A percentile compares a stretch with the other conserved stretches of the same genome.
Conservation (phyloP, 92 coral and sea anemone genomes). For the Paragorgia papillata region DNA sequence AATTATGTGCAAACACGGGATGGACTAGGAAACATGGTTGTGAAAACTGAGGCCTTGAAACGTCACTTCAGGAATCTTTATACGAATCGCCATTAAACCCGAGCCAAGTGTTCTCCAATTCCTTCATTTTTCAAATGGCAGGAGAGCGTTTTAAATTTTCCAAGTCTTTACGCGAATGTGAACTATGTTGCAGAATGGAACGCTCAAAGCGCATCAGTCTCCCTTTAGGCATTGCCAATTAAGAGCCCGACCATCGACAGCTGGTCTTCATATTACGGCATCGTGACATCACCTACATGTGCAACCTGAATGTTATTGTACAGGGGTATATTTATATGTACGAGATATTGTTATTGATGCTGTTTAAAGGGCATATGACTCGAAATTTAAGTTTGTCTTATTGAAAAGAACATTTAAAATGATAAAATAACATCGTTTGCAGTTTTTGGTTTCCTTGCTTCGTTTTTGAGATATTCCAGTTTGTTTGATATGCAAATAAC, state of each 20-base stretch:
- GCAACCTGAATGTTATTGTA: too few relatives aligned
- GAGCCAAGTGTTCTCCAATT: conserved; percentile 50
- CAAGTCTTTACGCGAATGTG: conserved; percentile 48
- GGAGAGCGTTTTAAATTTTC: conserved; percentile 48
- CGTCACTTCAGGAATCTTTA: conserved; percentile 54
- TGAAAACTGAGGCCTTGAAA: conserved; percentile 47
- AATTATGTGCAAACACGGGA: conserved; percentile 56
- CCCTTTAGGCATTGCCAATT: conserved; percentile 37
- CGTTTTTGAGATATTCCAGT: too few relatives aligned
- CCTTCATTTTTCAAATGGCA: conserved; percentile 61
- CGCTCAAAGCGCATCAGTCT: conserved; percentile 39
- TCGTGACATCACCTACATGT: too few relatives aligned
- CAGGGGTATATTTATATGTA: too few relatives aligned
- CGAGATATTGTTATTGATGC: too few relatives aligned
- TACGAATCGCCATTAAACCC: conserved; percentile 59
- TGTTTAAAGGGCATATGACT: too few relatives aligned
- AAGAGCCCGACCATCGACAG: conserved; percentile 43
- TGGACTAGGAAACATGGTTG: conserved; percentile 63
- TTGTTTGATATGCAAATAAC: too few relatives aligned
- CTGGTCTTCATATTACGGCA: conserved; percentile 41
- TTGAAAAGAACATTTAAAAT: too few relatives aligned
- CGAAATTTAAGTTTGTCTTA: too few relatives aligned
- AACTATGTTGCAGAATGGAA: conserved; percentile 57
- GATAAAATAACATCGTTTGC: too few relatives aligned
- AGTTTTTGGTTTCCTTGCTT: too few relatives aligned